Base-by-base conservation (phyloP, 2,888 invertebrate species). In the Polietes domitor region DNA sequence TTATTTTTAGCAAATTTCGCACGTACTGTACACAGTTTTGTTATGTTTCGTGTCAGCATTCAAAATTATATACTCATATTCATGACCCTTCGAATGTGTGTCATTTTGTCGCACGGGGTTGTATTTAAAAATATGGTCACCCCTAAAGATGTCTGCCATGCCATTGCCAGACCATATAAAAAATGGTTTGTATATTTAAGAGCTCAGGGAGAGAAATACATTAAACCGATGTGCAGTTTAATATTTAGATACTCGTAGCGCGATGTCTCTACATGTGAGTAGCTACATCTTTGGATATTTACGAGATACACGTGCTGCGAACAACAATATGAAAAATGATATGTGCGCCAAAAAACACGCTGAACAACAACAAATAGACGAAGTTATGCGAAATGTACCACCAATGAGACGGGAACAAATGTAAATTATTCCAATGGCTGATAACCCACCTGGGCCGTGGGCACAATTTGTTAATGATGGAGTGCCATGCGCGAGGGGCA, bases 231-330 rank as follows among this genome's bases (percentile, higher is more conserved):
- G 58, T 72, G 65, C 58, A 76, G 72, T 82, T 79, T 32, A 71
- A 82, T 55, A 47, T 43, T 65, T 63, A 53, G 47, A 47, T 47
- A 47, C 61, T 26, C 61, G 41, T 28, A 70, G 10, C n/a, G 41
- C 47, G 12, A 1, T n/a, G n/a, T 12, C n/a, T n/a, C 37, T 78
- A 65, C 61, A 71, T 47, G 41, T 12, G 3, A 7, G 15, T 61
- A 61, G 19, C 7, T 2, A 61, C n/a, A 9, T 9, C 37, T 75
- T 21, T 21, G 24, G 43, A 65, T 79, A 79, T 79, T 79, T 82
- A 82, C 72, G 79, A 65, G 72, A 82, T 72, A 76, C 82, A 82
- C 82, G 82, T 82, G 82, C 72, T 72, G 58, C 6, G n/a, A 47
- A 47, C 47, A 78, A 43, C 32, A 77, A 77, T 71, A 72, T 82